These are phyloP conservation scores for Setophaga kirtlandii DNA, from an alignment of 2,113 vertebrate genomes.

Conservation along the genomic window DNA sequence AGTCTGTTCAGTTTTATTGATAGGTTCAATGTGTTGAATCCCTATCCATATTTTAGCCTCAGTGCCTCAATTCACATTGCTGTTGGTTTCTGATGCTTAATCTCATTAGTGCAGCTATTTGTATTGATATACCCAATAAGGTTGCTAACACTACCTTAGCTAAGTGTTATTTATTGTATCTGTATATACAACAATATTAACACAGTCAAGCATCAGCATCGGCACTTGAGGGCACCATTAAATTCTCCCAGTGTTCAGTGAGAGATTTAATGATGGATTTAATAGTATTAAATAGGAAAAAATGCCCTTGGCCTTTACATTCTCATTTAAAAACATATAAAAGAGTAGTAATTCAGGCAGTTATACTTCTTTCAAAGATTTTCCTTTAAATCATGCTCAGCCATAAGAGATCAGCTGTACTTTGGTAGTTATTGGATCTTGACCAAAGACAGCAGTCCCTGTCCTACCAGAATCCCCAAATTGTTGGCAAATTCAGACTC, in stretches of 20 bases:
- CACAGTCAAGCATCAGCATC: constrained; percentile 71
- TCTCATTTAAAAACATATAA: constrained; percentile 83
- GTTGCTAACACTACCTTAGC: constrained; percentile 67
- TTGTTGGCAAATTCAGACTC: not conserved
- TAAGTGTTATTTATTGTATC: constrained; percentile 81
- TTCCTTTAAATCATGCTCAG: constrained; percentile 72
- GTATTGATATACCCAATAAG: constrained; percentile 70
- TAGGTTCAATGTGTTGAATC: constrained; percentile 18
- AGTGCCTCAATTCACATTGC: constrained; percentile 22
- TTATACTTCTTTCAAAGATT: constrained; percentile 75
- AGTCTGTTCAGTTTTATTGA: constrained; percentile 45
- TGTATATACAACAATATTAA: constrained; percentile 80
- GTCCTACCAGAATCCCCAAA: constrained; percentile 42
- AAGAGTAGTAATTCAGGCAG: constrained; percentile 76
- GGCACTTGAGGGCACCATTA: constrained; percentile 78
- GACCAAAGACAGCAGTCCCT: constrained; percentile 35
- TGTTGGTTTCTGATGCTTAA: constrained; percentile 68
- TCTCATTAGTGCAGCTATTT: constrained; percentile 73
- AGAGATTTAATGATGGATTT: constrained; percentile 81
- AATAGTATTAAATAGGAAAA: constrained; percentile 78
- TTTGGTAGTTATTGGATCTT: constrained; percentile 4
- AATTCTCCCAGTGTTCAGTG: constrained; percentile 75
- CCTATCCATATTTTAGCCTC: constrained; percentile 26
- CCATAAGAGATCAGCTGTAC: constrained; percentile 22
- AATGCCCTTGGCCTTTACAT: constrained; percentile 79